Percentiles rank a stretch among this genome's conserved stretches.
phyloP scores from a whole-genome alignment of 2,888 invertebrate species.

The Resseliella maxima region DNA sequence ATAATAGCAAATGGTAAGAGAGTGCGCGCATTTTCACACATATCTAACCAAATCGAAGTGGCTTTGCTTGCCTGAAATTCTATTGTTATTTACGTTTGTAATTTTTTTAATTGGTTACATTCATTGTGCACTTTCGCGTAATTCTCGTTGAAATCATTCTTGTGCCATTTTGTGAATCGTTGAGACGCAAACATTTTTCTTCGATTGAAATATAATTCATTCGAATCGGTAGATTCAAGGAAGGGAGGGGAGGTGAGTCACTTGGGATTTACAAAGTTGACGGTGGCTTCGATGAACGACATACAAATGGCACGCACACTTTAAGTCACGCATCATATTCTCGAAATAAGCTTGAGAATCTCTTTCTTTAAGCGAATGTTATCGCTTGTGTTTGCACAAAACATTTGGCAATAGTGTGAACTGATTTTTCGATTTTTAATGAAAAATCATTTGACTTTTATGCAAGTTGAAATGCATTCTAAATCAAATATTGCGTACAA shows the following conservation, averaged over 20 bases:
- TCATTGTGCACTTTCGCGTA: slow-evolving; percentile 46
- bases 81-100: slow-evolving; percentile 53
- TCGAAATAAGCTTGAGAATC: no score
- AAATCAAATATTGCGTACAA: slow-evolving; percentile 25
- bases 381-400: background rate
- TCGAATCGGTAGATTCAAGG: background rate
- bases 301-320: background rate
- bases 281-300: background rate
- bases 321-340: background rate
- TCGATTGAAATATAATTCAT: no score
- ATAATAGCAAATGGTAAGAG: background rate
- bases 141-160: slow-evolving; percentile 31
- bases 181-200: background rate
- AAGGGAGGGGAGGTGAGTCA: no score
- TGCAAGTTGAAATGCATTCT: background rate
- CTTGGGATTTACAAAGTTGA: background rate
- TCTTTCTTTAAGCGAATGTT: background rate
- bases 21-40: background rate
- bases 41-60: slow-evolving; percentile 44
- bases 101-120: slow-evolving; percentile 53
- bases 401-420: no score
- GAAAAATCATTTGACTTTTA: background rate
- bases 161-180: slow-evolving; percentile 30
- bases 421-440: background rate
- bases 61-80: slow-evolving; percentile 35